These are phyloP conservation scores for Nephrocerus scutellatus DNA, from an alignment of 2,888 invertebrate species.

Conservation along the genomic window DNA sequence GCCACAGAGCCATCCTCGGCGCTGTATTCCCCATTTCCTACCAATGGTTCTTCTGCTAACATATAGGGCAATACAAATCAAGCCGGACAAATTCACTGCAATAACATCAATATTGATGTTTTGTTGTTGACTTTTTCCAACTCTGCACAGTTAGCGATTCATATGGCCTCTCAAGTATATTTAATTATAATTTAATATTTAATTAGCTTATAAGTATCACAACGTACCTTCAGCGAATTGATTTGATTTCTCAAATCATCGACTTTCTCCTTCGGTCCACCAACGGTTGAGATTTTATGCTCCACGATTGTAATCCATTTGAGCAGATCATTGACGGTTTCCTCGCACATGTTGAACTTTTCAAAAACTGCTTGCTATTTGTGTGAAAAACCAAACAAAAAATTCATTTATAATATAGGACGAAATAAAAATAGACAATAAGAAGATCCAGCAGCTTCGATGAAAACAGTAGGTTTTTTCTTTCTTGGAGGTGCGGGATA, in stretches of 20 bases:
- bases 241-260: conserved; percentile 85
- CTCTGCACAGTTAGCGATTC: too few species aligned
- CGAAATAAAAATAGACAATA: too few species aligned
- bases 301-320: conserved; percentile 84
- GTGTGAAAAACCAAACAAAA: conserved; percentile 3
- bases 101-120: too few species aligned
- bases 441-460: too few species aligned
- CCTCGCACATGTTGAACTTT: conserved; percentile 86
- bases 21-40: too few species aligned
- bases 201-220: not conserved
- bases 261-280: conserved; percentile 77
- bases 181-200: not conserved
- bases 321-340: conserved; percentile 73
- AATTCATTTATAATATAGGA: conserved; percentile 3
- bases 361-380: conserved; percentile 89
- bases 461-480: too few species aligned
- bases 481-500: too few species aligned
- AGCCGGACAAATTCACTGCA: too few species aligned
- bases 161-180: not conserved
- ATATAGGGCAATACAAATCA: too few species aligned
- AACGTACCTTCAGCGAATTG: conserved; percentile 72
- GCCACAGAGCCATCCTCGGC: too few species aligned
- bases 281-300: conserved; percentile 74
- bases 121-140: too few species aligned
- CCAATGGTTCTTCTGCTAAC: too few species aligned